Evolutionary conservation across 2,113 vertebrate species (phyloP), one percentile per base, ranked within the genome.

Genomic region (Meriones unguiculatus): DNA sequence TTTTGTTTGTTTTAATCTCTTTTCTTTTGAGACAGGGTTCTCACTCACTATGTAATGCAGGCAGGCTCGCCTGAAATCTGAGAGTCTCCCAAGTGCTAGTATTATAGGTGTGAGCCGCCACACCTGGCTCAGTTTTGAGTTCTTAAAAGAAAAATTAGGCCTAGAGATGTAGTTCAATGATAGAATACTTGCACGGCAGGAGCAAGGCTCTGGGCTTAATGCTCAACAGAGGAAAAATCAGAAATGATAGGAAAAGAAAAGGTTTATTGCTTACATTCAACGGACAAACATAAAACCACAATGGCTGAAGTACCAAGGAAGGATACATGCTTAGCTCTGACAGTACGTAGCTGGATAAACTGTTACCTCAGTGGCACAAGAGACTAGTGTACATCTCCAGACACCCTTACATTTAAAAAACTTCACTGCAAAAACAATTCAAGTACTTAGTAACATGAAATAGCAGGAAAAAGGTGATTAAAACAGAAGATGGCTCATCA

Each of bases 361-460:
- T 88, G 59, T 20, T 73, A 62, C 52, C 17, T 67, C 59, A 87
- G 22, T 9, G 50, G 54, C 20, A 78, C 2, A 92, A 70, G 11
- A 85, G 18, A 82, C 62, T 82, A 87, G 59, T 14, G 67, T 38
- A 41, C 87, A 81, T 82, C 12, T 90, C 87, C 78, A 93, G 90
- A 94, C 65, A 69, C n/a, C 6, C 41, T 65, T 87, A 89, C 7
- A 90, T 81, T 76, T 57, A 67, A 86, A 92, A 97, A 89, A 76
- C 54, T 32, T 72, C 46, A 70, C 22, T 41, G 14, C 30, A 65
- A 93, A 93, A 93, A 91, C n/a, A 93, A 70, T 7, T 84, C 11
- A 95, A 92, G 81, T 59, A 15, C n/a, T 17, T 92, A 32, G 70
- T 30, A 76, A 94, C 25, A 81, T 4, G 69, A 93, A 92, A 90